phyloP scores from a whole-genome alignment of 2,888 invertebrate genomes.

The Lordiphosa fenestrarum region DNA sequence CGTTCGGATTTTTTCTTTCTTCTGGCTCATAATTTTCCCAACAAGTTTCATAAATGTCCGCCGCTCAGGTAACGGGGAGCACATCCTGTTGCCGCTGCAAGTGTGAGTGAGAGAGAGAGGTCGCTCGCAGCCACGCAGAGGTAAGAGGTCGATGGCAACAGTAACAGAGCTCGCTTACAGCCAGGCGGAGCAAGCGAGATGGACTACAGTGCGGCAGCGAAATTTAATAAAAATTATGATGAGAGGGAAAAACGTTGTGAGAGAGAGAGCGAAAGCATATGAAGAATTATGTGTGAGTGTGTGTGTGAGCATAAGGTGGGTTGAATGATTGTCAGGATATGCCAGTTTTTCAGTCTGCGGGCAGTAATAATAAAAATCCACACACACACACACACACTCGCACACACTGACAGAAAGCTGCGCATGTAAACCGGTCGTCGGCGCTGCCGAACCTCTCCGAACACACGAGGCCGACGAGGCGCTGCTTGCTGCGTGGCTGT shows the following conservation, averaged over 20 bases:
- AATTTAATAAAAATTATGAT: slow-evolving; percentile 74
- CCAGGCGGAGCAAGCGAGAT: slow-evolving; percentile 37
- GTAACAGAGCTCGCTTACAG: slow-evolving; percentile 56
- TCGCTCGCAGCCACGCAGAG: slow-evolving; percentile 12
- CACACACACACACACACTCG: slow-evolving; percentile 40
- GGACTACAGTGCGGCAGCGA: slow-evolving; percentile 40
- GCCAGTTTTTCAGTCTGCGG: slow-evolving; percentile 34
- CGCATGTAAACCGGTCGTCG: slow-evolving; percentile 55
- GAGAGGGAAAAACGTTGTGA: slow-evolving; percentile 2
- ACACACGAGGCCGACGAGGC: slow-evolving; percentile 4
- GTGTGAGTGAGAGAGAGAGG: slow-evolving; percentile 31
- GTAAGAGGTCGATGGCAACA: slow-evolving; percentile 66
- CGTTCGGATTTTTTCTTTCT: slow-evolving; percentile 18
- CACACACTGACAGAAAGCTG: slow-evolving; percentile 12
- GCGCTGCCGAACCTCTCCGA: slow-evolving; percentile 12
- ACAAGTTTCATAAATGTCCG: slow-evolving; percentile 73
- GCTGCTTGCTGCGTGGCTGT: slow-evolving; percentile 63
- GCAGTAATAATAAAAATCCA: slow-evolving; percentile 68
- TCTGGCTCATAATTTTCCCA: slow-evolving; percentile 66
- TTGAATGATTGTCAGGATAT: slow-evolving; percentile 72
- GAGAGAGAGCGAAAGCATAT: slow-evolving; percentile 64
- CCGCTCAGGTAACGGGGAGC: slow-evolving; percentile 52
- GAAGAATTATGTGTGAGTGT: slow-evolving; percentile 59
- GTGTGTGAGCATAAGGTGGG: slow-evolving; percentile 62
- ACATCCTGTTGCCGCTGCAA: slow-evolving; percentile 7